Conservation (phyloP, 2,113 vertebrate genomes). For the Ptyas mucosa region DNA sequence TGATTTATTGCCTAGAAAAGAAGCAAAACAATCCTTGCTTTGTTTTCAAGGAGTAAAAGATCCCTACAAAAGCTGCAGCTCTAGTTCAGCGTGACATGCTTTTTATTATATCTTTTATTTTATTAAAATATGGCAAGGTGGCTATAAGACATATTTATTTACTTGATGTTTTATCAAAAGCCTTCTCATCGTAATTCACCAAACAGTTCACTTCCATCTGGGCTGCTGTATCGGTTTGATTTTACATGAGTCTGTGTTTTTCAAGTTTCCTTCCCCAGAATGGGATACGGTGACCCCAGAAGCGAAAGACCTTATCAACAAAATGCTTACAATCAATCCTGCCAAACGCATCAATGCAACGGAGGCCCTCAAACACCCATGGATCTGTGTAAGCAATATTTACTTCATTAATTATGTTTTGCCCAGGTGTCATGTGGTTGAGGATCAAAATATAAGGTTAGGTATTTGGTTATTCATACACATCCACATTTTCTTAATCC, state of each 20-base stretch:
- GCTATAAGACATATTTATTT: background rate
- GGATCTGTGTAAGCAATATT: constrained; percentile 88
- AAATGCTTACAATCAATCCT: constrained; percentile 97
- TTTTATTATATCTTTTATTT: background rate
- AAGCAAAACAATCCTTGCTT: background rate
- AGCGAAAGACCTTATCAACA: constrained; percentile 98
- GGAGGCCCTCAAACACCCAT: constrained; percentile 92
- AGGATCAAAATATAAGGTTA: background rate
- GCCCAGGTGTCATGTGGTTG: background rate
- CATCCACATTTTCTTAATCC: background rate
- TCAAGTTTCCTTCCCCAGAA: constrained; percentile 94
- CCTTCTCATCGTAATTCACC: background rate
- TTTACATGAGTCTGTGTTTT: background rate
- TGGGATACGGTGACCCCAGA: constrained; percentile 98
- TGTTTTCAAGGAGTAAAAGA: background rate
- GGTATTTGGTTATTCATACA: background rate
- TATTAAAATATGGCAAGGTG: background rate
- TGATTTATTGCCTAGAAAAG: background rate
- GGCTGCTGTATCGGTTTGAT: background rate
- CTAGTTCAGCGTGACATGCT: background rate
- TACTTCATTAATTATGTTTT: background rate
- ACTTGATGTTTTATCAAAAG: background rate
- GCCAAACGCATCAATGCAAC: constrained; percentile 90
- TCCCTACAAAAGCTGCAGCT: background rate
- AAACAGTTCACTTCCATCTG: background rate